Percentiles rank a stretch among this genome's conserved stretches.
These are phyloP conservation scores for Agelas oroides DNA, from an alignment of 37 sponge, comb jelly and placozoan genomes.

Conservation along the genomic window DNA sequence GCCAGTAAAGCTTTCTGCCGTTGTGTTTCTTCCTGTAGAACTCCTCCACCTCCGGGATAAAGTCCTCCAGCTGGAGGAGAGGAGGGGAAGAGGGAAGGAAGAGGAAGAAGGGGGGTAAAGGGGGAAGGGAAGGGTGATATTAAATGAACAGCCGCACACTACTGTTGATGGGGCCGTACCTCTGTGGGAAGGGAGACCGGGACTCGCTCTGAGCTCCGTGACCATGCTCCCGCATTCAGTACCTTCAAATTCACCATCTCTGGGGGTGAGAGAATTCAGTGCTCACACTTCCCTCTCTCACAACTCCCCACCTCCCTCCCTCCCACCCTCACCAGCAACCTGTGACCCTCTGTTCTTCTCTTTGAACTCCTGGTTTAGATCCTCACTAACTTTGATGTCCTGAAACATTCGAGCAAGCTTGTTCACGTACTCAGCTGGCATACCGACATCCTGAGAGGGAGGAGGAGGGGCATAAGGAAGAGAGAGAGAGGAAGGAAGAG, in stretches of 20 bases:
- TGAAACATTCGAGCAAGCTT: slow-evolving; percentile 96
- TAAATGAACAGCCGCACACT: not conserved
- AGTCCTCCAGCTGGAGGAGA: slow-evolving; percentile 81
- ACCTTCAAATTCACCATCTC: slow-evolving; percentile 89
- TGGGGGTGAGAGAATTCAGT: slow-evolving; percentile 19
- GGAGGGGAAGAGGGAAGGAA: not conserved
- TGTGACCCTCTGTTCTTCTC: slow-evolving; percentile 60
- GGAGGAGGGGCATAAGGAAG: not conserved
- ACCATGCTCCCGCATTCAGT: slow-evolving; percentile 94
- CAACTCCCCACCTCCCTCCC: not conserved
- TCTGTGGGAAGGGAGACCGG: slow-evolving; percentile 89
- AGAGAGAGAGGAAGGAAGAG: slow-evolving; percentile 40
- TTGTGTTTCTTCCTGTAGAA: slow-evolving; percentile 85
- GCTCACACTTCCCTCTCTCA: not conserved
- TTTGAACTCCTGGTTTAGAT: slow-evolving; percentile 88
- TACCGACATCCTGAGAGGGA: slow-evolving; percentile 74
- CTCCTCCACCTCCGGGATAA: slow-evolving; percentile 86
- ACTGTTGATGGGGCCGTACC: slow-evolving; percentile 34
- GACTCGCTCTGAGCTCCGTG: slow-evolving; percentile 84
- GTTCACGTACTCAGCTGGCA: slow-evolving; percentile 96
- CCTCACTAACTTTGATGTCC: slow-evolving; percentile 93
- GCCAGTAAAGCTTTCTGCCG: slow-evolving; percentile 90
- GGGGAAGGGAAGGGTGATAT: not conserved
- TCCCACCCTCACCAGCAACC: slow-evolving; percentile 65
- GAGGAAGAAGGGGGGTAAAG: not conserved